Evolutionary conservation across 2,113 vertebrate genomes (phyloP).

Genomic region (Anolis sagrei): DNA sequence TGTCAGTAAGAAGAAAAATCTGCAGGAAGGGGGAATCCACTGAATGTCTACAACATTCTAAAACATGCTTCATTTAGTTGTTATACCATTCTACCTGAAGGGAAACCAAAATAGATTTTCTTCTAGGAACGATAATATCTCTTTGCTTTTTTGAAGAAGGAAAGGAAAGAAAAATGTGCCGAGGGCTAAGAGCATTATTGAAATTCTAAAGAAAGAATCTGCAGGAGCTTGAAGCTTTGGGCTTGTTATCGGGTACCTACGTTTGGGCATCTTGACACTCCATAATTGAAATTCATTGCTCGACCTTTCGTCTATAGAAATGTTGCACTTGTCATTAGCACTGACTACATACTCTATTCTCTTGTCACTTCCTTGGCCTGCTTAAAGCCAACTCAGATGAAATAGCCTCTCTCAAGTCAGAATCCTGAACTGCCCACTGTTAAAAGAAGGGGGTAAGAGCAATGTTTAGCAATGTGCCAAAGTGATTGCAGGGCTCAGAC

Average conservation of each 20-base stretch:
- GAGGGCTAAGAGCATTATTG: conserved; percentile 73
- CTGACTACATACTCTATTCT: conserved; percentile 70
- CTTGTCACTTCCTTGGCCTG: conserved; percentile 70
- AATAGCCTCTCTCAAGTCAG: conserved; percentile 72
- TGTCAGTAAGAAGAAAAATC: background rate
- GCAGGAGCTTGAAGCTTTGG: conserved; percentile 65
- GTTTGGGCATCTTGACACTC: conserved; percentile 74
- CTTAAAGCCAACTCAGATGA: conserved; percentile 68
- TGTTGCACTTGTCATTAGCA: conserved; percentile 70
- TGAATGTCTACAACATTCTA: conserved; percentile 1
- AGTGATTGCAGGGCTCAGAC: conserved; percentile 12
- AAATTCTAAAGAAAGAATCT: conserved; percentile 74
- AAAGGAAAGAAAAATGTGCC: conserved; percentile 50
- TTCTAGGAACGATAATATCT: conserved; percentile 68
- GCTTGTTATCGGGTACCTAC: conserved; percentile 74
- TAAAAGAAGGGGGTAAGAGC: conserved; percentile 60
- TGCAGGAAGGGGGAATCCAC: too few relatives aligned
- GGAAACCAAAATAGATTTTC: conserved; percentile 60
- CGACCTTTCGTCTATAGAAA: conserved; percentile 77
- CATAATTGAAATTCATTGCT: conserved; percentile 80
- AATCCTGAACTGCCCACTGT: conserved; percentile 59
- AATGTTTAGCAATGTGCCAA: conserved; percentile 61
- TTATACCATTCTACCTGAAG: conserved; percentile 61
- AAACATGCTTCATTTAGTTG: conserved; percentile 66
- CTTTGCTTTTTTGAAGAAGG: conserved; percentile 26